Evolutionary conservation across 2,888 invertebrate genomes (phyloP).

Genomic region (Acronicta alni): DNA sequence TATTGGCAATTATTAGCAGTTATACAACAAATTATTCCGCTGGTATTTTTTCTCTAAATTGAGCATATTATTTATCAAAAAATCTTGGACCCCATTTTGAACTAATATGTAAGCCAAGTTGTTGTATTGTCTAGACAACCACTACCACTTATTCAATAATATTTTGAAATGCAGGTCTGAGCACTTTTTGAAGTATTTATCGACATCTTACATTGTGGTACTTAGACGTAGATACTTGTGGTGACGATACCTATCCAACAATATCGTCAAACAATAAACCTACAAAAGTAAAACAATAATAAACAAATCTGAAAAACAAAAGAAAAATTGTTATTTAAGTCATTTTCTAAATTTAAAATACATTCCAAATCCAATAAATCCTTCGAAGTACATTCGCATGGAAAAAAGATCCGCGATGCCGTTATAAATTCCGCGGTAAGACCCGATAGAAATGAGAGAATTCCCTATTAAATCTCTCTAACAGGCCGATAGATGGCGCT

Average conservation of each 20-base stretch:
- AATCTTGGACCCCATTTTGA: no score
- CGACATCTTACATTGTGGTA: no score
- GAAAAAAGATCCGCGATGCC: conserved; percentile 80
- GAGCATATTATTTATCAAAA: no score
- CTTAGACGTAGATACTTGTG: no score
- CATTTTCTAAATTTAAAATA: conserved; percentile 54
- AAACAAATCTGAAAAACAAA: conserved; percentile 10
- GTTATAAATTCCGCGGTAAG: conserved; percentile 82
- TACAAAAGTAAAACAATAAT: neutral
- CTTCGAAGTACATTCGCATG: conserved; percentile 78
- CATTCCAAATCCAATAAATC: conserved; percentile 69
- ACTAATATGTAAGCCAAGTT: no score
- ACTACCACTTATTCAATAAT: no score
- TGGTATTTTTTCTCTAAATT: no score
- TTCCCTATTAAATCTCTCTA: conserved; percentile 82
- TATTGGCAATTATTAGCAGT: no score
- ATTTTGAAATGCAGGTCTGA: no score
- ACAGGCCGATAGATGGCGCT: conserved; percentile 83
- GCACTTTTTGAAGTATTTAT: no score
- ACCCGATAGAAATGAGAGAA: conserved; percentile 86
- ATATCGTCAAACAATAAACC: neutral
- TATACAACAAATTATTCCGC: no score
- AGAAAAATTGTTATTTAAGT: conserved; percentile 28
- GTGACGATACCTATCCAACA: neutral
- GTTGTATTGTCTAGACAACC: no score